A percentile compares a stretch with the other conserved stretches of the same genome.
These are phyloP conservation scores for Xestia c-nigrum DNA, from an alignment of 2,888 invertebrate genomes.

Conservation along the genomic window DNA sequence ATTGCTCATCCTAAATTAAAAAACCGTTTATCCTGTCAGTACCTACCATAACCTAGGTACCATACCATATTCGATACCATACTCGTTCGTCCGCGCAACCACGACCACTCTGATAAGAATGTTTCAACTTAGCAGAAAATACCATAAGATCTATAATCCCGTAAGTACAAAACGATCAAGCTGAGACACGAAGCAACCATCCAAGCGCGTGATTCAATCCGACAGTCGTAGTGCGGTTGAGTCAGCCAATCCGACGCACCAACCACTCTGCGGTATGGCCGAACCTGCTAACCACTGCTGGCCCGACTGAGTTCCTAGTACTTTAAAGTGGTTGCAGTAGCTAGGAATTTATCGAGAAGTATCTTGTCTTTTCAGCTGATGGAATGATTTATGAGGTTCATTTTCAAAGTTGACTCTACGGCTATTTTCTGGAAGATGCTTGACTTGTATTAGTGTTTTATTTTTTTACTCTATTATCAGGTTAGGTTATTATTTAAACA, in stretches of 20 bases:
- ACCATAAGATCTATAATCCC: background rate
- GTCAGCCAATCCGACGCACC: background rate
- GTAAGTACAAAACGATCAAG: background rate
- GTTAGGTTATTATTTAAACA: too few relatives aligned
- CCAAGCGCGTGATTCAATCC: conserved; percentile 37
- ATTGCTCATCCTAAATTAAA: too few relatives aligned
- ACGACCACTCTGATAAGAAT: too few relatives aligned
- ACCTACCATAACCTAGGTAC: too few relatives aligned
- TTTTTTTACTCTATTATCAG: too few relatives aligned
- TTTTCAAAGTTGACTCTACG: too few relatives aligned
- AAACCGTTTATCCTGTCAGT: background rate
- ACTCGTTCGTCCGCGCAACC: too few relatives aligned
- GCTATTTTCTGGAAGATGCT: too few relatives aligned
- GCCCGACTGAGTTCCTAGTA: conserved; percentile 5
- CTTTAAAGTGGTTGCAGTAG: background rate
- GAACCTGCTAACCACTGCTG: conserved; percentile 19
- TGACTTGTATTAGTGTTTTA: too few relatives aligned
- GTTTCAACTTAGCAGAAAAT: too few relatives aligned
- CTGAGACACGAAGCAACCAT: conserved; percentile 17
- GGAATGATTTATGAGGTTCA: background rate
- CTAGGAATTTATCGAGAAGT: background rate
- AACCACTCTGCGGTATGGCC: conserved; percentile 15
- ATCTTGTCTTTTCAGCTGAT: background rate
- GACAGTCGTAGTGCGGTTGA: conserved; percentile 49
- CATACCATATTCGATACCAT: too few relatives aligned